Evolutionary conservation across 2,888 invertebrate genomes (phyloP), one percentile per base, ranked within the genome.

Genomic region (Drosophila buzzatii): DNA sequence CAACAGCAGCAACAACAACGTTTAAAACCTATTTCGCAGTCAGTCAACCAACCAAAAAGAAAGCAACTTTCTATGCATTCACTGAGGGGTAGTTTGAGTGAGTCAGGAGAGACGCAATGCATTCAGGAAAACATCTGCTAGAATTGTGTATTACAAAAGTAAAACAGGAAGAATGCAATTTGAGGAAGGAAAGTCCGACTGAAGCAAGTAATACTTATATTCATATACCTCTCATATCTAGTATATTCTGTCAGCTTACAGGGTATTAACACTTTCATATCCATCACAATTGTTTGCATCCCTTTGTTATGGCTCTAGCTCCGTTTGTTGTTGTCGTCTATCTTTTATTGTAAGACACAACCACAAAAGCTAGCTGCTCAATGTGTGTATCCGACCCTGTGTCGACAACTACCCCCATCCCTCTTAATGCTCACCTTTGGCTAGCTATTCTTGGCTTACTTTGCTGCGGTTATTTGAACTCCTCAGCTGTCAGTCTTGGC

Each of bases 1-100:
- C 63, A 39, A 18, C 61, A 64, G 45, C 66, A 67, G 23, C 67
- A 64, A 79, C 64, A 73, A 63, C 76, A 82, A 76, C 89, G 89
- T 86, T 89, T 85, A 74, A 86, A 88, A 88, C 76, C 81, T 74
- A 90, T 79, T 87, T 82, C 67, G 71, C 74, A 83, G 79, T 78
- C 55, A 77, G 73, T 69, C 82, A 88, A 68, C 87, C 75, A 78
- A 82, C 63, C 78, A 73, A 85, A 85, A 79, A 70, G 80, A 79
- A 83, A 88, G 73, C 82, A 72, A 62, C 4, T 23, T 12, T 10
- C 23, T 2, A 27, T 27, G 27, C 27, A 27, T 27, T 27, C 27
- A 27, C 27, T 27, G 1, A 45, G 45, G 45, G 45, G 44, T 44
- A 44, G 31, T n/a, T 31, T 8, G 16, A n/a, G n/a, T n/a, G 3